A percentile compares a stretch with the other conserved stretches of the same genome.
Conservation (phyloP, 2,797 vertebrate genomes). For the Macroramphosus scolopax region DNA sequence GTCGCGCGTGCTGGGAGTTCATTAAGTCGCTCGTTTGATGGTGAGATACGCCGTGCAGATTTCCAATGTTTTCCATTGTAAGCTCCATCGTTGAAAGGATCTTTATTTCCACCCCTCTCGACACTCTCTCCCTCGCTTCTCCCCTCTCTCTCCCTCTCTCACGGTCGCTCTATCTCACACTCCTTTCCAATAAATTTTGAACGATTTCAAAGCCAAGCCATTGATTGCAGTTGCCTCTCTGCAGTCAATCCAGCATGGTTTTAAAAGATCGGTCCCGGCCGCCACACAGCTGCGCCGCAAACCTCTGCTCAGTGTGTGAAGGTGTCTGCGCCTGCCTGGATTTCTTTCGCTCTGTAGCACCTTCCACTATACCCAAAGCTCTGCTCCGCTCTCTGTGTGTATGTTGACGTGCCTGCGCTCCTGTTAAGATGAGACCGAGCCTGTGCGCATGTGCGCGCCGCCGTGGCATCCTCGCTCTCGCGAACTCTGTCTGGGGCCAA, state of each 20-base stretch:
- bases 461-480: slow-evolving; percentile 56
- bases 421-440: slow-evolving; percentile 65
- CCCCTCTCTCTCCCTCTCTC: slow-evolving; percentile 60
- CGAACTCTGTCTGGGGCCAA: slow-evolving; percentile 55
- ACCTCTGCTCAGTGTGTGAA: slow-evolving; percentile 60
- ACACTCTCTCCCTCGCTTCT: slow-evolving; percentile 57
- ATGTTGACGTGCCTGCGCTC: slow-evolving; percentile 71
- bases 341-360: slow-evolving; percentile 66
- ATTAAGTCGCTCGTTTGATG: slow-evolving; percentile 90
- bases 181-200: slow-evolving; percentile 83
- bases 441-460: slow-evolving; percentile 72
- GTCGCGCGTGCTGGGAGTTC: slow-evolving; percentile 87
- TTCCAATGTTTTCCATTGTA: slow-evolving; percentile 95
- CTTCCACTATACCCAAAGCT: slow-evolving; percentile 67
- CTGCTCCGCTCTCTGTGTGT: slow-evolving; percentile 67
- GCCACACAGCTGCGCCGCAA: slow-evolving; percentile 54
- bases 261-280: slow-evolving; percentile 66
- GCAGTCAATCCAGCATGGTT: slow-evolving; percentile 84
- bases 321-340: slow-evolving; percentile 67
- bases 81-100: slow-evolving; percentile 89
- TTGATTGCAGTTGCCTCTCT: slow-evolving; percentile 79
- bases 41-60: slow-evolving; percentile 89
- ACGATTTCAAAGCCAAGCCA: slow-evolving; percentile 85
- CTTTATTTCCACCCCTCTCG: slow-evolving; percentile 75
- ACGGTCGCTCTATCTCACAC: slow-evolving; percentile 70